Percentiles rank a stretch among this genome's conserved stretches.
These are phyloP conservation scores for Danio tinwini DNA, from an alignment of 2,797 vertebrate species.

Conservation along the genomic window DNA sequence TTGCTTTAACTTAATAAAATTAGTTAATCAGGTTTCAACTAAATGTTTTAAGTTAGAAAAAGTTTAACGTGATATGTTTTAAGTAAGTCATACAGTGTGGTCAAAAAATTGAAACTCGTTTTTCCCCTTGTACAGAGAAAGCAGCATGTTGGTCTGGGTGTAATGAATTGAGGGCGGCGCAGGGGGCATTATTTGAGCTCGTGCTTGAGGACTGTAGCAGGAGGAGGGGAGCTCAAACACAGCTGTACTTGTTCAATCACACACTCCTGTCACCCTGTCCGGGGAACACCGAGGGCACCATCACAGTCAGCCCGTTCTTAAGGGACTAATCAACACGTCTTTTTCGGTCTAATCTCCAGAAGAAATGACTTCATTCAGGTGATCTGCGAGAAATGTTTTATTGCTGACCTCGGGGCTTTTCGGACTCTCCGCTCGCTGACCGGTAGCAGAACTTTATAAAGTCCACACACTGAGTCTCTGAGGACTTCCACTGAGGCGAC, in stretches of 20 bases:
- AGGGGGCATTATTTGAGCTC: conserved; percentile 39
- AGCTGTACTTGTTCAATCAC: conserved; percentile 69
- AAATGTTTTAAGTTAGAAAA: too few species aligned
- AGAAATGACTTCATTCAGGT: not conserved
- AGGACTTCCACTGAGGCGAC: conserved; percentile 39
- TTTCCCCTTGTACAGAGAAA: not conserved
- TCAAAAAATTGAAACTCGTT: too few species aligned
- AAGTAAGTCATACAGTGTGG: too few species aligned
- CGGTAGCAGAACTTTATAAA: conserved; percentile 20
- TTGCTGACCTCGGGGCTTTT: conserved; percentile 60
- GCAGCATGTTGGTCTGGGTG: conserved; percentile 11
- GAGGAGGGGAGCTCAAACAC: conserved; percentile 65
- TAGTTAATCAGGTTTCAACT: too few species aligned
- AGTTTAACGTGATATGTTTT: too few species aligned
- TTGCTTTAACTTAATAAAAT: too few species aligned
- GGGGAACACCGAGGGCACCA: conserved; percentile 50
- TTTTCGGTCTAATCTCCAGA: not conserved
- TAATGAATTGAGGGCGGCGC: conserved; percentile 27
- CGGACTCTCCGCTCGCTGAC: conserved; percentile 41
- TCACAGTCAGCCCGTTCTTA: conserved; percentile 23
- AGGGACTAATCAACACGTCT: conserved; percentile 1
- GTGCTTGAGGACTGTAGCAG: conserved; percentile 23
- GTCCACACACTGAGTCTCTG: conserved; percentile 26
- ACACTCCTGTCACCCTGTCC: conserved; percentile 63
- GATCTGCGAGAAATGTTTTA: conserved; percentile 28